Conservation (phyloP, 2,797 vertebrate genomes). For the Schizopygopsis pylzovi region DNA sequence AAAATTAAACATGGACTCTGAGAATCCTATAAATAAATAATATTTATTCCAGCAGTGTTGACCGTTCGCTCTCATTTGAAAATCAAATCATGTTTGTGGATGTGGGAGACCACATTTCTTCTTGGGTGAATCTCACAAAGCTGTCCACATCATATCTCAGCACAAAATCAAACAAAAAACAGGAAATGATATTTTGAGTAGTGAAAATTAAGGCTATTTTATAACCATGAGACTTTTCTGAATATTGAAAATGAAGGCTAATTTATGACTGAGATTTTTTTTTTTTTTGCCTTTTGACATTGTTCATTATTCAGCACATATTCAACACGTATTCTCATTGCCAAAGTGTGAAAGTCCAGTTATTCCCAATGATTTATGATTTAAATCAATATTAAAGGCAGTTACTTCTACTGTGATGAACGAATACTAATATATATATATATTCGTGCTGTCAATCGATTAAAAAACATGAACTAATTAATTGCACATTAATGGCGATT, state of each 20-base stretch:
- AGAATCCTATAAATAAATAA: slow-evolving; percentile 14
- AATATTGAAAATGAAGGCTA: not conserved
- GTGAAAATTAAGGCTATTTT: not conserved
- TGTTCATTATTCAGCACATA: not conserved
- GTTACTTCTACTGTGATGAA: not conserved
- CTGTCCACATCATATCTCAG: not conserved
- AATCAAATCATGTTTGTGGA: slow-evolving; percentile 24
- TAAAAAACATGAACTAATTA: too few species aligned
- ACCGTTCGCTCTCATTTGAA: slow-evolving; percentile 4
- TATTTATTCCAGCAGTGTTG: not conserved
- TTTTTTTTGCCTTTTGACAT: not conserved
- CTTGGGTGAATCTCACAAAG: slow-evolving; percentile 1
- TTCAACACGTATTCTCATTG: not conserved
- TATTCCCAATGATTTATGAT: not conserved
- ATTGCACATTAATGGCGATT: too few species aligned
- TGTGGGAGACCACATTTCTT: not conserved
- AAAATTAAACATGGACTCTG: slow-evolving; percentile 5
- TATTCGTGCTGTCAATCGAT: too few species aligned
- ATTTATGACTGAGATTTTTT: too few species aligned
- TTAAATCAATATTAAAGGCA: not conserved
- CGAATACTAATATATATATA: not conserved
- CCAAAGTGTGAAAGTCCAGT: not conserved
- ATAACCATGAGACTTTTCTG: not conserved
- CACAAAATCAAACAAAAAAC: not conserved
- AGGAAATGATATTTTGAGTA: not conserved